Evolutionary conservation across 2,888 invertebrate species (phyloP), one percentile per base, ranked within the genome.

Genomic region (Cerceris ruficornis): DNA sequence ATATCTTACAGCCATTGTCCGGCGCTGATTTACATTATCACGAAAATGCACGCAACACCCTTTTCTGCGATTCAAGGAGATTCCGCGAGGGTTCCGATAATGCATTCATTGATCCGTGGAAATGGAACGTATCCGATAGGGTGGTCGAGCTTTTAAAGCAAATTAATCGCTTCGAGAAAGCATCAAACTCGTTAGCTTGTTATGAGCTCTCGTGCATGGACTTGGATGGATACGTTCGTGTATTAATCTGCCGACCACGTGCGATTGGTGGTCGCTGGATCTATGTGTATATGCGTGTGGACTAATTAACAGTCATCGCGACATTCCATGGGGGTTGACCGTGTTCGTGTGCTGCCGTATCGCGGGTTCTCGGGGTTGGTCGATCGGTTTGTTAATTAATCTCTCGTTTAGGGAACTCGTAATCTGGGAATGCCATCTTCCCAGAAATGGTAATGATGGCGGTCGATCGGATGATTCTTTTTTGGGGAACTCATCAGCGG

Each of bases 101-200:
- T 55, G 65, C 49, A 54, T 17, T 59, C 70, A 28, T 55, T 58
- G 75, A 70, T 75, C 55, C 70, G 42, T 50, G 55, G 70, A 50
- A 70, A 52, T 41, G 58, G 58, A 52, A 42, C 70, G 67, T 42
- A 42, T 14, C 46, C 61, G 46, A 58, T 39, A 13, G 49, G 43
- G 60, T 43, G 15, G 15, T 9, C 64, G 46, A 28, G 66, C 70
- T 74, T 75, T 75, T 81, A 69, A 69, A 69, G 65, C 64, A 39
- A 75, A 81, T 75, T 78, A 75, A 81, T 81, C 64, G 75, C 46
- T 58, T 46, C 15, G 70, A 70, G 72, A 71, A 70, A 72, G 73
- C 66, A 39, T 61, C 60, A 7, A 49, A 70, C 68, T 54, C 65
- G 64, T 79, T 66, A 58, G 43, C 59, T 17, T 61, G 49, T 69